Percentiles rank a stretch among this genome's conserved stretches.
Conservation (phyloP, 2,888 invertebrate genomes). For the Anarsia innoxiella region DNA sequence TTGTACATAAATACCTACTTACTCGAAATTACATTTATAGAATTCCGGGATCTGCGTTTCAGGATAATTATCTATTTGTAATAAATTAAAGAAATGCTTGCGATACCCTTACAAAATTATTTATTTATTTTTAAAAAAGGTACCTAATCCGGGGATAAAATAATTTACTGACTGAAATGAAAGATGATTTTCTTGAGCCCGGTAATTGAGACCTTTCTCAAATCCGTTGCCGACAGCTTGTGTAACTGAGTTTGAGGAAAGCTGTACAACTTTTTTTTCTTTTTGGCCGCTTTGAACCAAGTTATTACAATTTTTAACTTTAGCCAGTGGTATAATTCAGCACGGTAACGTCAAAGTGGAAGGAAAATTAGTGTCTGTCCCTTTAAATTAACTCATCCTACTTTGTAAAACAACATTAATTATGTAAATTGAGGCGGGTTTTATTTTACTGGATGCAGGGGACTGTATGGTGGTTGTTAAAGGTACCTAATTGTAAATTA, state of each 20-base stretch:
- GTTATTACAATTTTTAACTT: conserved; percentile 47
- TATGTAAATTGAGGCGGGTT: conserved; percentile 18
- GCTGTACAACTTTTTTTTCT: conserved; percentile 39
- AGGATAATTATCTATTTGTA: too few species aligned
- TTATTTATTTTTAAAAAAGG: too few species aligned
- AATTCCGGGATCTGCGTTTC: too few species aligned
- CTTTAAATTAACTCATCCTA: conserved; percentile 26
- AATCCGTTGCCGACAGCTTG: conserved; percentile 52
- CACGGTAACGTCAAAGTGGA: conserved; percentile 23
- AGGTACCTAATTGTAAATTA: conserved; percentile 8
- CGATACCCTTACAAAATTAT: too few species aligned
- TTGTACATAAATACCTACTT: too few species aligned
- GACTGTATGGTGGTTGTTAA: conserved; percentile 3
- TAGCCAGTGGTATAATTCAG: conserved; percentile 28
- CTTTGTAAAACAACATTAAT: conserved; percentile 18
- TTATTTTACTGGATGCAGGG: conserved; percentile 12
- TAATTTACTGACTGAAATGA: too few species aligned
- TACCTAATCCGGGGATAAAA: too few species aligned
- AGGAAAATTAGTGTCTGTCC: conserved; percentile 24
- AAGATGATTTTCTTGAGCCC: too few species aligned
- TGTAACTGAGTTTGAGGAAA: conserved; percentile 50
- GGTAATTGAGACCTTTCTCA: conserved; percentile 52
- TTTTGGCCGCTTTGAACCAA: conserved; percentile 37
- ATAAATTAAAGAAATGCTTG: too few species aligned
- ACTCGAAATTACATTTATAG: too few species aligned